phyloP scores from a whole-genome alignment of 2,113 vertebrate species.

The Chrysochloris asiatica region DNA sequence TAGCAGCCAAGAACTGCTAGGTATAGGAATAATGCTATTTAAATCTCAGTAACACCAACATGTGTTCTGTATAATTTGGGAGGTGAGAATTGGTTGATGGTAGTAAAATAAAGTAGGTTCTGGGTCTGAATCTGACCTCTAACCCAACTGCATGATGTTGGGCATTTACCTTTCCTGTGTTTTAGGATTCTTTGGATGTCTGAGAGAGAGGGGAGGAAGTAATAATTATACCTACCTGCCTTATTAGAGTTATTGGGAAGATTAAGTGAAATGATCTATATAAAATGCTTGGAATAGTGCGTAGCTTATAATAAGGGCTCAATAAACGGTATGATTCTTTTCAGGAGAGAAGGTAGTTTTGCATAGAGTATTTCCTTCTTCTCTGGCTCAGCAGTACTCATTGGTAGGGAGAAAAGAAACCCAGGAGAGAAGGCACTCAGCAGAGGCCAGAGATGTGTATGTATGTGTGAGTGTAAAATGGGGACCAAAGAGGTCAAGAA shows the following conservation, averaged over 20 bases:
- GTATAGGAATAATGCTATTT: not conserved
- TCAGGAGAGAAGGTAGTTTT: slow-evolving; percentile 9
- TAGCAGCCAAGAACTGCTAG: not conserved
- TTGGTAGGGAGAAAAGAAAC: not conserved
- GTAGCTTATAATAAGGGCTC: not conserved
- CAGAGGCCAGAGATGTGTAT: not conserved
- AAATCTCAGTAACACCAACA: not conserved
- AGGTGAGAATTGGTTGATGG: not conserved
- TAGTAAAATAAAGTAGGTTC: not conserved
- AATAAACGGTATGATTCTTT: not conserved
- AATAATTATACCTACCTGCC: not conserved
- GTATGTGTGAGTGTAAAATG: not conserved
- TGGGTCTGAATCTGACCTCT: not conserved
- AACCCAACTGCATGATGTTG: not conserved
- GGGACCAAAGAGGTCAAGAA: not conserved
- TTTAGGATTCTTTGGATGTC: not conserved
- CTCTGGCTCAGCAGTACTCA: slow-evolving; percentile 24
- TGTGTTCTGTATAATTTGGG: not conserved
- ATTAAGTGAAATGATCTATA: not conserved
- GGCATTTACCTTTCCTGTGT: not conserved
- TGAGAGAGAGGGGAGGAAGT: not conserved
- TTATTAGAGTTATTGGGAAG: not conserved
- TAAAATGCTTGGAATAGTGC: not conserved
- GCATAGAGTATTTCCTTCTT: not conserved
- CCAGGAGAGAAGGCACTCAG: not conserved